Evolutionary conservation across 2,113 vertebrate genomes (phyloP).

Genomic region (Leptobrachium leishanense): DNA sequence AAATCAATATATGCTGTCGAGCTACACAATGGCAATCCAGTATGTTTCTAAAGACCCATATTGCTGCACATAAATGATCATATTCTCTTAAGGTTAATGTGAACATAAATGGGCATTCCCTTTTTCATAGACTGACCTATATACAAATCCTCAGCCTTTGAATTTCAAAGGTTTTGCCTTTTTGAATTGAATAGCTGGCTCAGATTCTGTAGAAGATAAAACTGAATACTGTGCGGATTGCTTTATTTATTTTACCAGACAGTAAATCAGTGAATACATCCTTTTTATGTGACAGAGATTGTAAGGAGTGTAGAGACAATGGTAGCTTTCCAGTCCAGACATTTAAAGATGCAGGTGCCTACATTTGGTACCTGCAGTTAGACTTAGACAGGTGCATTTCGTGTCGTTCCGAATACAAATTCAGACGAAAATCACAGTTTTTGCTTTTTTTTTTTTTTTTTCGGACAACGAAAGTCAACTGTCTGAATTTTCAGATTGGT

Average conservation of each 20-base stretch:
- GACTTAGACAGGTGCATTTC: too few relatives aligned
- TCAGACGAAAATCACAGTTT: too few relatives aligned
- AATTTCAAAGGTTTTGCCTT: conserved; percentile 19
- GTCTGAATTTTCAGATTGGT: too few relatives aligned
- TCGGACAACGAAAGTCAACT: too few relatives aligned
- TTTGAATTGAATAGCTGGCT: conserved; percentile 22
- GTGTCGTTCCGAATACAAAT: too few relatives aligned
- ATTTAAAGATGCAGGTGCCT: neutral
- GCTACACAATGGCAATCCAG: too few relatives aligned
- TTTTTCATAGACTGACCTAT: conserved; percentile 6
- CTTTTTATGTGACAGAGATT: neutral
- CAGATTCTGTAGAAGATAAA: conserved; percentile 13
- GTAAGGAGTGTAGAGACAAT: conserved; percentile 14
- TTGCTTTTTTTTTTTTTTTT: too few relatives aligned
- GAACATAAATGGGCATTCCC: neutral
- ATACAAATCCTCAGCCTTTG: conserved; percentile 9
- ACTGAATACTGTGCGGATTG: conserved; percentile 1
- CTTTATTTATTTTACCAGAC: conserved; percentile 9
- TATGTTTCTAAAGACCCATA: too few relatives aligned
- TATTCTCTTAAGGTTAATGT: neutral
- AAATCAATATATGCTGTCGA: too few relatives aligned
- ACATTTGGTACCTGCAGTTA: neutral
- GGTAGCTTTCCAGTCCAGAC: too few relatives aligned
- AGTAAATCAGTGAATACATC: conserved; percentile 22
- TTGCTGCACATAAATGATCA: too few relatives aligned